Conservation (phyloP, 2,797 vertebrate genomes). For the Hydrolagus colliei region DNA sequence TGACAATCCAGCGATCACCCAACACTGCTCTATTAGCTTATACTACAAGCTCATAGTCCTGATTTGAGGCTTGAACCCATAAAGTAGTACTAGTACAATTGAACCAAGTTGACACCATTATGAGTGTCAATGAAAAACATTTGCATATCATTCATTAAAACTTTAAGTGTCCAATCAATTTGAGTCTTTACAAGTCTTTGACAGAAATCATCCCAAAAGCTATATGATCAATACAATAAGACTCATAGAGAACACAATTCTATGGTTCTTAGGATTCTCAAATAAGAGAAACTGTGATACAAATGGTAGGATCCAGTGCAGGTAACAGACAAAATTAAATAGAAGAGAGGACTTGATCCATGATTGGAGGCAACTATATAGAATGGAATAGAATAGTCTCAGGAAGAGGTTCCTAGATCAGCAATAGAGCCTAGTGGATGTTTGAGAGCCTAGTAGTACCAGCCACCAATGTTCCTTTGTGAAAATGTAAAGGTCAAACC, state of each 20-base stretch:
- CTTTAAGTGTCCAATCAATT: neutral
- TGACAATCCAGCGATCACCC: too few species aligned
- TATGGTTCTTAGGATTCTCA: neutral
- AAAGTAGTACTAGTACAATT: too few species aligned
- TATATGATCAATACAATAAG: neutral
- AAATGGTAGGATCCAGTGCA: neutral
- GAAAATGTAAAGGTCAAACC: neutral
- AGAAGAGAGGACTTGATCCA: neutral
- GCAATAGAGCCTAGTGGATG: neutral
- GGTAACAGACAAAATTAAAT: neutral
- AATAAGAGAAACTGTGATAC: neutral
- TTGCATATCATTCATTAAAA: neutral
- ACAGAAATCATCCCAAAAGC: neutral
- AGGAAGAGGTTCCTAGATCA: neutral
- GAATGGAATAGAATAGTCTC: neutral
- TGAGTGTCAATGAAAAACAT: neutral
- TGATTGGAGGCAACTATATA: neutral
- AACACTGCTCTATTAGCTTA: too few species aligned
- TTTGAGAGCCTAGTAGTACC: neutral
- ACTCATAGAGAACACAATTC: neutral
- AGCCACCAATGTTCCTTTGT: neutral
- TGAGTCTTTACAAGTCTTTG: neutral
- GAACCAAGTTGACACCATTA: too few species aligned
- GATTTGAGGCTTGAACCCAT: too few species aligned
- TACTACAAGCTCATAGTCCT: too few species aligned